Percentiles rank a stretch among this genome's conserved stretches.
These are phyloP conservation scores for Enoplosus armatus DNA, from an alignment of 2,797 vertebrate genomes.

Conservation along the genomic window DNA sequence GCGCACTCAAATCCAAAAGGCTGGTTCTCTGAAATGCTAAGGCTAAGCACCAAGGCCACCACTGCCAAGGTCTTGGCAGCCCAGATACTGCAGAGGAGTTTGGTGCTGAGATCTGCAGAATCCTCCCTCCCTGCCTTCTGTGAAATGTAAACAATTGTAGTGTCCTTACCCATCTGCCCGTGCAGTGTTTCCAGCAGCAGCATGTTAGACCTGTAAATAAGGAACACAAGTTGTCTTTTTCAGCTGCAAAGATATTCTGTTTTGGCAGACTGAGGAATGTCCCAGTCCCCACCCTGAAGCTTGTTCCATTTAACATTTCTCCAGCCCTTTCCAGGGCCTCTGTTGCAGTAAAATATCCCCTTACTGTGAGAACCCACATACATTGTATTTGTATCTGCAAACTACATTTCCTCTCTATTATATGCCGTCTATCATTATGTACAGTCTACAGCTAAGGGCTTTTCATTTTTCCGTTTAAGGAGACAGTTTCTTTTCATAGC, in stretches of 20 bases:
- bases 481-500: constrained; percentile 3
- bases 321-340: constrained; percentile 53
- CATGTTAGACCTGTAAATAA: constrained; percentile 55
- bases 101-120: constrained; percentile 45
- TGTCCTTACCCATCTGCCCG: constrained; percentile 60
- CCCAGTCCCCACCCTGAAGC: constrained; percentile 68
- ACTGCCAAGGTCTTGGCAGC: constrained; percentile 44
- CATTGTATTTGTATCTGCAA: constrained; percentile 24
- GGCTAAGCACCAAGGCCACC: constrained; percentile 19
- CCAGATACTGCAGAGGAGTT: constrained; percentile 32
- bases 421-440: constrained; percentile 1
- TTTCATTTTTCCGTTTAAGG: constrained; percentile 12
- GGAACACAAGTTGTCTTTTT: constrained; percentile 50
- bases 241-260: constrained; percentile 60
- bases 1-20: constrained; percentile 18
- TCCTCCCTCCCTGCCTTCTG: constrained; percentile 1
- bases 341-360: constrained; percentile 44
- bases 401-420: constrained; percentile 15
- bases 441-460: neutral
- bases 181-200: constrained; percentile 44
- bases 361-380: constrained; percentile 34
- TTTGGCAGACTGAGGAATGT: constrained; percentile 74
- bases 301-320: constrained; percentile 63
- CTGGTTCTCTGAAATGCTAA: neutral
- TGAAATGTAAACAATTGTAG: constrained; percentile 49